Percentiles rank a stretch among this genome's conserved stretches.
These are phyloP conservation scores for Pteropus rufus DNA, from an alignment of 2,797 vertebrate genomes.

Conservation along the genomic window DNA sequence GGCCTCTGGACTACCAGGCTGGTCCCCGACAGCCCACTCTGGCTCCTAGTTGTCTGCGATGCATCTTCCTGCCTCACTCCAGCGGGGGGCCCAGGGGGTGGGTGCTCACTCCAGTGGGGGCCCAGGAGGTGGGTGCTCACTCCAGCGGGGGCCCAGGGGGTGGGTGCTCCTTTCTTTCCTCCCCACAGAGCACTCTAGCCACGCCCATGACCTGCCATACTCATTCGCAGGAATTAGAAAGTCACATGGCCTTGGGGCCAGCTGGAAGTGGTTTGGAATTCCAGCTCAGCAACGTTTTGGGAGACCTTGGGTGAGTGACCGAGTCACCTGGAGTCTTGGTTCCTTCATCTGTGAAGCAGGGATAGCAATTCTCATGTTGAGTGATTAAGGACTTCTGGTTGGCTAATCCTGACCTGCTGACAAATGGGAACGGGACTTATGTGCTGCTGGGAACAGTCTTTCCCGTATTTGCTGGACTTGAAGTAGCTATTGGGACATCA, in stretches of 20 bases:
- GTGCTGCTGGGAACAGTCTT: background rate
- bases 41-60: background rate
- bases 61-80: background rate
- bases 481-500: background rate
- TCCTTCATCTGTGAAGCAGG: background rate
- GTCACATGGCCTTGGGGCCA: background rate
- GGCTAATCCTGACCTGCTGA: background rate
- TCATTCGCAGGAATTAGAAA: background rate
- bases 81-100: background rate
- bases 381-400: background rate
- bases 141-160: background rate
- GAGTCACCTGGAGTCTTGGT: background rate
- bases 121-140: no score
- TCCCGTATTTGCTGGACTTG: background rate
- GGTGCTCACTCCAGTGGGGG: background rate
- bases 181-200: background rate
- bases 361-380: background rate
- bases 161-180: fast-evolving
- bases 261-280: background rate
- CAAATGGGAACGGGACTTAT: background rate
- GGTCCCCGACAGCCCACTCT: background rate
- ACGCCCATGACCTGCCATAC: background rate
- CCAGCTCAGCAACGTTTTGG: background rate
- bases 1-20: background rate
- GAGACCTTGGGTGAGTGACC: background rate